Percentiles rank a stretch among this genome's conserved stretches.
phyloP scores from a whole-genome alignment of 2,888 invertebrate species.

The Parnassius orleans region DNA sequence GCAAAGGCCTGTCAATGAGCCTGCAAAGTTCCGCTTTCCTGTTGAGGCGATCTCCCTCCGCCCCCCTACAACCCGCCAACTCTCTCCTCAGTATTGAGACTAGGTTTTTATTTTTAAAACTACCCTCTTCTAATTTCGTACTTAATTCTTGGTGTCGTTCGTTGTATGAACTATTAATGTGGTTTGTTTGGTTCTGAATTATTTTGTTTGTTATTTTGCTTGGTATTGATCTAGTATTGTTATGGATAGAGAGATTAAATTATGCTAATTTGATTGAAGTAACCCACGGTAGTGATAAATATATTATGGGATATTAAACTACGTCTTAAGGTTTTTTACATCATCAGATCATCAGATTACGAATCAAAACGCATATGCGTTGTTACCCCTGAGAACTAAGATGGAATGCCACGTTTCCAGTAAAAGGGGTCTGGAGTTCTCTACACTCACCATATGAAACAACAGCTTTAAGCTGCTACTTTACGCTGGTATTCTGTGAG shows the following conservation, averaged over 20 bases:
- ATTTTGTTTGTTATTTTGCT: conserved; percentile 2
- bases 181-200: background rate
- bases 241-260: background rate
- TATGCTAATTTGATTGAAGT: too few relatives aligned
- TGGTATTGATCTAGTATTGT: background rate
- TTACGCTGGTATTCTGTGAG: too few relatives aligned
- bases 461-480: too few relatives aligned
- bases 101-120: conserved; percentile 41
- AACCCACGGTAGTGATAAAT: too few relatives aligned
- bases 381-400: too few relatives aligned
- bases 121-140: conserved; percentile 21
- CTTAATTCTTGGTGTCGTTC: conserved; percentile 6
- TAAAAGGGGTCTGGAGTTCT: too few relatives aligned
- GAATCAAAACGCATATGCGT: too few relatives aligned
- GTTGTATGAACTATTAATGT: background rate
- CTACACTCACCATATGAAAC: too few relatives aligned
- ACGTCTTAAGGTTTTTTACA: too few relatives aligned
- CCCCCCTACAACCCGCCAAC: conserved; percentile 37
- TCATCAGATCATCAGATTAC: too few relatives aligned
- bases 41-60: conserved; percentile 40
- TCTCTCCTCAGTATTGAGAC: conserved; percentile 49
- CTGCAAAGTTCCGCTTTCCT: conserved; percentile 34
- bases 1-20: conserved; percentile 46
- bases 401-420: too few relatives aligned
- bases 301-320: too few relatives aligned